A percentile compares a stretch with the other conserved stretches of the same genome.
These are phyloP conservation scores for Battus philenor DNA, from an alignment of 1,140 invertebrate genomes.

Conservation along the genomic window DNA sequence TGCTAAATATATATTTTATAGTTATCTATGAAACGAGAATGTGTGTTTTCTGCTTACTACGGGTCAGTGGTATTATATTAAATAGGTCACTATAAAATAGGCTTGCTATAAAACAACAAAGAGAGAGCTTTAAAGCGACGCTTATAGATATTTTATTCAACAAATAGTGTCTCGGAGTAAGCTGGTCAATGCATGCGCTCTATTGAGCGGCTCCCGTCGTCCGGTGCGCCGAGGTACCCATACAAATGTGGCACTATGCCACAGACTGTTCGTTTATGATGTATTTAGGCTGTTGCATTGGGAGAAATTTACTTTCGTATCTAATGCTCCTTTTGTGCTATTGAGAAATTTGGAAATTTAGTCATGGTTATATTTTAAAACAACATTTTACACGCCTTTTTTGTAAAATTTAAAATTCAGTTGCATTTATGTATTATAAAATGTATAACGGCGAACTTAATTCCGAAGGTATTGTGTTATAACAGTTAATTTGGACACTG, in stretches of 20 bases:
- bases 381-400: too few species aligned
- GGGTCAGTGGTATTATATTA: too few species aligned
- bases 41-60: too few species aligned
- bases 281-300: constrained; percentile 38
- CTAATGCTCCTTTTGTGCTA: neutral
- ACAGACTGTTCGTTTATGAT: constrained; percentile 25
- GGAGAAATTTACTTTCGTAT: constrained; percentile 40
- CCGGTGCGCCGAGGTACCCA: constrained; percentile 18
- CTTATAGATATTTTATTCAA: constrained; percentile 13
- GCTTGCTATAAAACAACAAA: neutral
- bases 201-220: constrained; percentile 6
- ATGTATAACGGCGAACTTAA: too few species aligned
- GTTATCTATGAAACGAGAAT: too few species aligned
- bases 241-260: constrained; percentile 28
- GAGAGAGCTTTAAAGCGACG: neutral
- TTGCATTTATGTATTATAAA: too few species aligned
- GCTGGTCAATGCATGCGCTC: constrained; percentile 13
- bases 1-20: too few species aligned
- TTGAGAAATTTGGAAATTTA: neutral
- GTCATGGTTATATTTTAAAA: neutral
- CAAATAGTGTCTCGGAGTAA: constrained; percentile 7
- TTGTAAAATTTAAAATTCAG: too few species aligned
- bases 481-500: too few species aligned
- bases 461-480: too few species aligned
- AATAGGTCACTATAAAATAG: constrained; percentile 1